Evolutionary conservation across 2,888 invertebrate species (phyloP), one percentile per base, ranked within the genome.

Genomic region (Lasioglossum villosulum): DNA sequence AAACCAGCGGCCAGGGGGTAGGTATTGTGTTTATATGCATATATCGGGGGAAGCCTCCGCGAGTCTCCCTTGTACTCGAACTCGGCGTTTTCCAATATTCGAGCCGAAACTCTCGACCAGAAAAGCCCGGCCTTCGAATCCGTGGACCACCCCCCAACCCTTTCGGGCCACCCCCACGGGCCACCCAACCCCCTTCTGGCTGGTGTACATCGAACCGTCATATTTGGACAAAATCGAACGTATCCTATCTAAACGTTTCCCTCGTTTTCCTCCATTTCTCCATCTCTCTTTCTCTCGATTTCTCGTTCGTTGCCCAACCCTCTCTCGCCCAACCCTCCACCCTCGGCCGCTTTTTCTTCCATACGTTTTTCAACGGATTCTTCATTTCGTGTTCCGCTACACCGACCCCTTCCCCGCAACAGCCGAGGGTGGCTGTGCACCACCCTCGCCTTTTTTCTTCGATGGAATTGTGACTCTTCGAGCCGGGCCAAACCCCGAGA

Each of bases 71-170:
- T 90, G 92, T 92, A 91, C 93, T 93, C 91, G 91, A 91, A 94
- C 94, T 94, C 92, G 92, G 91, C 93, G 93, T 94, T 95, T 95
- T 95, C 95, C 95, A 95, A 95, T 95, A 95, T 94, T 94, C 94
- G 92, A 93, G 93, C 93, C 92, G 92, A 93, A 92, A 93, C 92
- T 90, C 92, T 93, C 93, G 88, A 91, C 89, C 93, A 66, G 90
- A 92, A 92, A 91, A 93, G 92, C 92, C 90, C 89, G 90, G 91
- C 92, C 93, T 90, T 90, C 91, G 91, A 84, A 90, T 90, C 86
- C 87, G 63, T 72, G 76, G 52, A 23, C 52, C 52, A n/a, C 71
- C 78, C 80, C 66, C 66, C 66, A 66, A 66, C 66, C 66, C 66
- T 66, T 66, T 66, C 66, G 52, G 19, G 19, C 66, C 66, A 34